Evolutionary conservation across 2,888 invertebrate species (phyloP), one percentile per base, ranked within the genome.

Genomic region (Athripsodes cinereus): DNA sequence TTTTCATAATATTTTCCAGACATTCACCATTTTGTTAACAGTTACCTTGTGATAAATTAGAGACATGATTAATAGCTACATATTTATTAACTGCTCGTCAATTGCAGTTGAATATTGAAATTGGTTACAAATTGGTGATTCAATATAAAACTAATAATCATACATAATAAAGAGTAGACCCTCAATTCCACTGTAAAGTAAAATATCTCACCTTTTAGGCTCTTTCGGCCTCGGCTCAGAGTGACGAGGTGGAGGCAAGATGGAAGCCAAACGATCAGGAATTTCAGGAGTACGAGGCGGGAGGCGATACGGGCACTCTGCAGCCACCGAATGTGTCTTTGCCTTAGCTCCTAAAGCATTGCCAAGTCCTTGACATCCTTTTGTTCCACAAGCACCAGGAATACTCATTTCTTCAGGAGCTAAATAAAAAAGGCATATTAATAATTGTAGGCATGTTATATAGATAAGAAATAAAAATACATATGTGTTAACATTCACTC

Each of bases 301-400:
- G 20, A 62, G 54, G 13, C 61, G 72, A 75, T 92, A 92, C 0
- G 92, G 92, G 70, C 92, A 92, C 57, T 86, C 81, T 52, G 84
- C 81, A n/a, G 84, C 81, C 19, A 81, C 81, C 55, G 82, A 80
- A 74, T 93, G 93, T 53, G 83, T 84, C 62, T 85, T 81, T 70
- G 84, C 85, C 69, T 86, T 85, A 18, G 90, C 85, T 53, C 91
- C 91, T 68, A 85, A 86, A 51, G 85, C 82, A 69, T 96, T 92
- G n/a, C 96, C 96, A 66, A 90, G 83, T 13, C 96, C 96, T 62
- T 88, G 85, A 71, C 96, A 96, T 0, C 94, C 94, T 40, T 85
- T 83, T 46, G 90, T 89, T 5, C 90, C 88, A 72, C 96, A 96
- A 65, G 86, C 82, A 34, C 87, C 80, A 49, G 74, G 72, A 52